Evolutionary conservation across 2,888 invertebrate genomes (phyloP), one percentile per base, ranked within the genome.

Genomic region (Drosophila monieri): DNA sequence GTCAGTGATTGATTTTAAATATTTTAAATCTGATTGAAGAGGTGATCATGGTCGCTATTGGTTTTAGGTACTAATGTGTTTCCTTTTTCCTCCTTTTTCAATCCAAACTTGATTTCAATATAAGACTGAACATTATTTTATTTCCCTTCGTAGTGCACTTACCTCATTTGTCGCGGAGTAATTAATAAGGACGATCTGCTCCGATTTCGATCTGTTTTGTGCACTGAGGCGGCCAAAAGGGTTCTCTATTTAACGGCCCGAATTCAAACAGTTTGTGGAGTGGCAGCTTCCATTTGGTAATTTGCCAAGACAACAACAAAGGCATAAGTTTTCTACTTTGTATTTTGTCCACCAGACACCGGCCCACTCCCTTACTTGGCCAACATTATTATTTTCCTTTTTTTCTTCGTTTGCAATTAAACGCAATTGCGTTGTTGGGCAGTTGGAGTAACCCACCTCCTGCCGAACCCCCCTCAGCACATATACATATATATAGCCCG

Each of bases 401-500:
- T 21, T n/a, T 53, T 49, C 56, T 65, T 65, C 27, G 25, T 27
- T 37, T 78, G 88, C 89, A 90, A 89, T 89, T 89, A 89, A 89
- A 88, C 86, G 86, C 87, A 89, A 88, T 89, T 87, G 89, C 89
- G 76, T 76, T 74, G 64, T 76, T 77, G 66, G 47, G 54, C 48
- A 43, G 43, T 15, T 9, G 15, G 68, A 62, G 55, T n/a, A 47
- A 41, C 60, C 57, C 52, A 49, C 43, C 30, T 41, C 51, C 15
- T 21, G 25, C 37, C 23, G 15, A 23, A 18, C 6, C 23, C 47
- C 37, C 30, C 62, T n/a, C 30, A 9, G 32, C 21, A 30, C 41
- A 47, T 46, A 41, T 15, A 39, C 4, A 43, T 43, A 15, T 18
- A 43, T 43, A 10, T 21, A 43, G n/a, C 49, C 47, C 27, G 49